These are phyloP conservation scores for Ornithorhynchus anatinus DNA, from an alignment of 2,113 vertebrate genomes.

Conservation along the genomic window DNA sequence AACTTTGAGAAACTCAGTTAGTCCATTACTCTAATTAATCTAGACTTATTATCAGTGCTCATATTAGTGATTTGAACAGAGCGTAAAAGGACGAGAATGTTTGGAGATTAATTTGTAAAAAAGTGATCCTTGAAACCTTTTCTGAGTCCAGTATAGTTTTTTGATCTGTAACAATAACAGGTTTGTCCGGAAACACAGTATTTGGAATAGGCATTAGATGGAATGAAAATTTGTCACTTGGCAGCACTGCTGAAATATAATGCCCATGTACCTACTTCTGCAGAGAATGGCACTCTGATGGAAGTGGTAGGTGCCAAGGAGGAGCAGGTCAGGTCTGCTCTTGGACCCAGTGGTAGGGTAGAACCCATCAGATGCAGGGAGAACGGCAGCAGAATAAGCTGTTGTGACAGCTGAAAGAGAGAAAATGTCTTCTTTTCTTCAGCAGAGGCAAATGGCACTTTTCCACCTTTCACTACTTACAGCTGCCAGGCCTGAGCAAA, in stretches of 20 bases:
- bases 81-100: conserved; percentile 8
- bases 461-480: too few relatives aligned
- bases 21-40: conserved; percentile 10
- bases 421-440: too few relatives aligned
- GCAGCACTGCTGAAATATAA: background rate
- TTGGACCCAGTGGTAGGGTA: too few relatives aligned
- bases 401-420: too few relatives aligned
- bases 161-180: background rate
- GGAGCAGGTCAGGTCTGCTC: too few relatives aligned
- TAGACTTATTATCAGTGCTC: background rate
- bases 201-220: background rate
- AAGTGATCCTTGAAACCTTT: background rate
- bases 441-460: too few relatives aligned
- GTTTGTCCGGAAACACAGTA: background rate
- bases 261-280: too few relatives aligned
- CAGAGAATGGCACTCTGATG: too few relatives aligned
- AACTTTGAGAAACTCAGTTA: background rate
- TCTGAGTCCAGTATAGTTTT: background rate
- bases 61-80: background rate
- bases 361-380: too few relatives aligned
- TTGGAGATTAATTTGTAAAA: conserved; percentile 2
- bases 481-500: too few relatives aligned
- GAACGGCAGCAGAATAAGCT: too few relatives aligned
- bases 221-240: background rate
- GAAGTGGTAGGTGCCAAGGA: too few relatives aligned